Conservation (phyloP, 2,113 vertebrate genomes). For the Microcebus ravelobensis region DNA sequence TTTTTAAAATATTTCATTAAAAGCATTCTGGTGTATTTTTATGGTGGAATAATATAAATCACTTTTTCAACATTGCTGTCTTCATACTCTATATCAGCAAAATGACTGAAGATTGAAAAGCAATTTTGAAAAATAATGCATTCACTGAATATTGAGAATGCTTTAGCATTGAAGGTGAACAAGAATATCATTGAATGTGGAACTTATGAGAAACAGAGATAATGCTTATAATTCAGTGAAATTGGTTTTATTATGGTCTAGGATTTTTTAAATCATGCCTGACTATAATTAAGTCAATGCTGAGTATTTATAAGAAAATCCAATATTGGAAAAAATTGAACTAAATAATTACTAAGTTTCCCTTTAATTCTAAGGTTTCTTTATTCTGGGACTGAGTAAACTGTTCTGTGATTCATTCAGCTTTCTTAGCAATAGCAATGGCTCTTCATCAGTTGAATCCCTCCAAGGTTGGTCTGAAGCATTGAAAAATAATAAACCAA, state of each 20-base stretch:
- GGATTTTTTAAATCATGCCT: background rate
- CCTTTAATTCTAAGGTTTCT: background rate
- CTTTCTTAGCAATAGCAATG: background rate
- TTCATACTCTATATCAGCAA: background rate
- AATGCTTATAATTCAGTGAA: background rate
- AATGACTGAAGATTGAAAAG: background rate
- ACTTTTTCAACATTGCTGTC: background rate
- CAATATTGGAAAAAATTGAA: background rate
- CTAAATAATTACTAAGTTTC: background rate
- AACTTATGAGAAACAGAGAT: background rate
- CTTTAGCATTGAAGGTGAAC: background rate
- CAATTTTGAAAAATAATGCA: background rate
- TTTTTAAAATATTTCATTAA: constrained; percentile 1
- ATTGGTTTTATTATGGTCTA: background rate
- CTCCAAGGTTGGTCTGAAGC: background rate
- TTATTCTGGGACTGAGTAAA: background rate
- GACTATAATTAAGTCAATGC: background rate
- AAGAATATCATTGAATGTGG: background rate
- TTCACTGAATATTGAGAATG: background rate
- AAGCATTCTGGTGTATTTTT: background rate
- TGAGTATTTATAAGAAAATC: background rate
- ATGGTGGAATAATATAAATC: background rate
- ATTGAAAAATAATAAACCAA: background rate
- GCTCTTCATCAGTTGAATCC: background rate
- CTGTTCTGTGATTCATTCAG: background rate